Conservation (phyloP, 2,888 invertebrate species). For the Dasysyrphus albostriatus region DNA sequence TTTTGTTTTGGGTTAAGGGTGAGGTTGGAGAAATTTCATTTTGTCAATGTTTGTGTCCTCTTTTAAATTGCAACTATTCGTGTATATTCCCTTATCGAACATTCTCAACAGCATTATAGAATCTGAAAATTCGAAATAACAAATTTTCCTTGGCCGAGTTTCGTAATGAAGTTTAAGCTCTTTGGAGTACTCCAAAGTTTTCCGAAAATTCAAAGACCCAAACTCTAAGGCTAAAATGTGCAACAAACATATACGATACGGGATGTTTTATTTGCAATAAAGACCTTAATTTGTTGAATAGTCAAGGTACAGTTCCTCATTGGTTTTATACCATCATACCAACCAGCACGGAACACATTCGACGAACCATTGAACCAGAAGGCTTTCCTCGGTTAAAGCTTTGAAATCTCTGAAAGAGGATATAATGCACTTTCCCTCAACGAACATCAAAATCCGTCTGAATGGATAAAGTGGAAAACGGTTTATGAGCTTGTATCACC, state of each 20-base stretch:
- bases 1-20: neutral
- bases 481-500: slow-evolving; percentile 38
- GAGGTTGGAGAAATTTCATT: neutral
- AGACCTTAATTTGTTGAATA: slow-evolving; percentile 15
- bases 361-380: slow-evolving; percentile 24
- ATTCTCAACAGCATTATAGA: neutral
- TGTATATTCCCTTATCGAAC: neutral
- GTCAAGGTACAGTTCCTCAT: neutral
- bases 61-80: neutral
- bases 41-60: slow-evolving; percentile 20
- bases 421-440: slow-evolving; percentile 67
- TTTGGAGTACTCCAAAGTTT: neutral
- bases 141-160: slow-evolving; percentile 35
- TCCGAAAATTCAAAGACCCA: neutral
- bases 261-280: slow-evolving; percentile 25
- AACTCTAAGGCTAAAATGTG: slow-evolving; percentile 4
- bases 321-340: neutral
- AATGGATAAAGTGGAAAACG: slow-evolving; percentile 59
- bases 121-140: neutral
- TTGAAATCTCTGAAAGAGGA: slow-evolving; percentile 62
- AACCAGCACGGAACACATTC: slow-evolving; percentile 18
- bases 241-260: slow-evolving; percentile 27
- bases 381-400: slow-evolving; percentile 16
- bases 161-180: slow-evolving; percentile 21
- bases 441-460: slow-evolving; percentile 66